phyloP scores from a whole-genome alignment of 92 coral and sea anemone species.

The Epizoanthus scotinus region DNA sequence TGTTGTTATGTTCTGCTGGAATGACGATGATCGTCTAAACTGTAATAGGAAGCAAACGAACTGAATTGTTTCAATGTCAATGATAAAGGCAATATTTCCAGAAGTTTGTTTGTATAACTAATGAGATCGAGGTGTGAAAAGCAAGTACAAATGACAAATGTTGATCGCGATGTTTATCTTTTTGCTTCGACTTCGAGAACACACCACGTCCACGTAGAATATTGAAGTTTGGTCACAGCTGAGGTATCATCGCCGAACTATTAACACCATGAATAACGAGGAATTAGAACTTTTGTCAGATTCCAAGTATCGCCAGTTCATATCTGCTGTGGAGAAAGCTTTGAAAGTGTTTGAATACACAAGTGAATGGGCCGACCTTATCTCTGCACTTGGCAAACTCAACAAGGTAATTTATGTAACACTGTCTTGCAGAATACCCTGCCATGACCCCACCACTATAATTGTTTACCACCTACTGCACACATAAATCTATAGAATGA shows the following conservation, averaged over 20 bases:
- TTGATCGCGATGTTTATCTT: no score
- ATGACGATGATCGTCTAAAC: neutral
- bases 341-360: conserved; percentile 91
- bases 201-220: no score
- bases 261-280: conserved; percentile 77
- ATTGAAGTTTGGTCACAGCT: neutral
- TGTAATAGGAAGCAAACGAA: neutral
- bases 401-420: conserved; percentile 83
- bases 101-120: no score
- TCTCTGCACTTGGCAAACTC: conserved; percentile 94
- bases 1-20: neutral
- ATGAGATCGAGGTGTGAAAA: no score
- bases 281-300: conserved; percentile 89
- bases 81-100: neutral
- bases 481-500: no score
- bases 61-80: neutral
- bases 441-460: no score
- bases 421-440: no score
- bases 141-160: no score
- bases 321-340: conserved; percentile 93
- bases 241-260: neutral
- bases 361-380: conserved; percentile 97
- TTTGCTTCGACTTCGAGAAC: no score
- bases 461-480: no score
- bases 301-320: conserved; percentile 97